Evolutionary conservation across 2,888 invertebrate species (phyloP).

Genomic region (Leptopilina syphax): DNA sequence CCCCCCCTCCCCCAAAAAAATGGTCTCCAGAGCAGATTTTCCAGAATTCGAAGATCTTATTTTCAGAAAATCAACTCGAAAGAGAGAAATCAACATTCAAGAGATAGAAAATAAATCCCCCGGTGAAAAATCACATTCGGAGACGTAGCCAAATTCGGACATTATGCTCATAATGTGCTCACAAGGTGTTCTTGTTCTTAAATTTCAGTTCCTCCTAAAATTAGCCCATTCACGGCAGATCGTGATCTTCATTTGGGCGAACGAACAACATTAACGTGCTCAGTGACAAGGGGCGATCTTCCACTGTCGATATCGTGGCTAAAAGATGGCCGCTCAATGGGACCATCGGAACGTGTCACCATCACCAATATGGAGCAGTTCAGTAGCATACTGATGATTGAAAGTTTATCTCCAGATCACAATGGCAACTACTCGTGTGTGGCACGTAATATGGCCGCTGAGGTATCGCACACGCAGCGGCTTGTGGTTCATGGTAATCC

Average conservation of each 20-base stretch:
- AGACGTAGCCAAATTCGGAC: constrained; percentile 50
- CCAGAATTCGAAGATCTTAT: neutral
- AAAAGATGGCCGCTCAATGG: constrained; percentile 84
- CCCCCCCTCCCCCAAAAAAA: no score
- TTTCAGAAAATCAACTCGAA: neutral
- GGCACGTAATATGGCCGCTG: constrained; percentile 85
- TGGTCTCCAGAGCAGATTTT: neutral
- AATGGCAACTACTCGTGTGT: constrained; percentile 88
- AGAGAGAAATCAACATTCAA: no score
- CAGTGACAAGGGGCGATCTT: constrained; percentile 86
- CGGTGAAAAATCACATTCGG: constrained; percentile 3
- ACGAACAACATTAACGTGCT: constrained; percentile 85
- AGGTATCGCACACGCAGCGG: constrained; percentile 85
- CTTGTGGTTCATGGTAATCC: constrained; percentile 88
- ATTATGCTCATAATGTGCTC: constrained; percentile 48
- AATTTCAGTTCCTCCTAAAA: constrained; percentile 85
- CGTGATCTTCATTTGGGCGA: constrained; percentile 85
- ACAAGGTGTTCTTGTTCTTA: constrained; percentile 56
- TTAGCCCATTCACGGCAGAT: constrained; percentile 85
- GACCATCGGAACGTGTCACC: constrained; percentile 81
- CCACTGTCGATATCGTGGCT: constrained; percentile 88
- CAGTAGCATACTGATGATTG: constrained; percentile 88
- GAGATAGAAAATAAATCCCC: neutral
- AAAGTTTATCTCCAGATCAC: constrained; percentile 86
- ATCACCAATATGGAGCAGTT: constrained; percentile 87